These are phyloP conservation scores for Umimayanthus chanpuru DNA, from an alignment of 92 coral and sea anemone species.

Conservation along the genomic window DNA sequence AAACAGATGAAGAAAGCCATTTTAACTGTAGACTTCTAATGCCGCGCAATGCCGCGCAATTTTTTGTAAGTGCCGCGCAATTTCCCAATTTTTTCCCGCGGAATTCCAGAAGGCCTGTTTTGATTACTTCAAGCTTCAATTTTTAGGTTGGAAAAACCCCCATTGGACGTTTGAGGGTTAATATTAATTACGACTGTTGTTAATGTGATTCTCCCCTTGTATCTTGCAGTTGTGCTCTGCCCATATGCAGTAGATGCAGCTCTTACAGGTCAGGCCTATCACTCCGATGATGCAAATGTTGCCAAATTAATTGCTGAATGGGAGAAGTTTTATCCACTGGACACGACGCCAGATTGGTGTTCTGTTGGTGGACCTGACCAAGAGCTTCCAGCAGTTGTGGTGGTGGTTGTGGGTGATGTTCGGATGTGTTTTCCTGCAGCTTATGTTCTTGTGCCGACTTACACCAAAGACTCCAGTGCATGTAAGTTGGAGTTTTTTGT, in stretches of 20 bases:
- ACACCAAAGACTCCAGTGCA: constrained; percentile 45
- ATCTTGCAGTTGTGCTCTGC: constrained; percentile 64
- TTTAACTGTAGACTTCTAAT: no score
- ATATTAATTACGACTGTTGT: background rate
- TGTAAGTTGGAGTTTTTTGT: background rate
- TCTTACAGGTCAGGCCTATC: constrained; percentile 91
- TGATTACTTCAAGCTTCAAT: no score
- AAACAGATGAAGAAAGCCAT: no score
- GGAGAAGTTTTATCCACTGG: constrained; percentile 91
- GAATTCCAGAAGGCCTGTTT: no score
- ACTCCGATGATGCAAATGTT: constrained; percentile 71
- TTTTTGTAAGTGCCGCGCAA: no score
- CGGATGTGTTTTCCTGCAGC: constrained; percentile 93
- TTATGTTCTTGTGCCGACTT: constrained; percentile 72
- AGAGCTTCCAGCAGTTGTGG: constrained; percentile 80
- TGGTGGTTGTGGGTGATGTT: constrained; percentile 78
- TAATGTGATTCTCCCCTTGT: background rate
- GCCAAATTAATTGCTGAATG: constrained; percentile 84
- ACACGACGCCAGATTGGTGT: constrained; percentile 82
- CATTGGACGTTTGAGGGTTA: no score
- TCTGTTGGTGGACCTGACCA: constrained; percentile 61
- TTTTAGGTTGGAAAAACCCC: background rate
- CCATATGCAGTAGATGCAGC: constrained; percentile 88
- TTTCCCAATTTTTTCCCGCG: no score
- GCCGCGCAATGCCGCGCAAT: no score